Evolutionary conservation across 37 sponge, comb jelly and placozoan species (phyloP).

Genomic region (Halichondria panicea): DNA sequence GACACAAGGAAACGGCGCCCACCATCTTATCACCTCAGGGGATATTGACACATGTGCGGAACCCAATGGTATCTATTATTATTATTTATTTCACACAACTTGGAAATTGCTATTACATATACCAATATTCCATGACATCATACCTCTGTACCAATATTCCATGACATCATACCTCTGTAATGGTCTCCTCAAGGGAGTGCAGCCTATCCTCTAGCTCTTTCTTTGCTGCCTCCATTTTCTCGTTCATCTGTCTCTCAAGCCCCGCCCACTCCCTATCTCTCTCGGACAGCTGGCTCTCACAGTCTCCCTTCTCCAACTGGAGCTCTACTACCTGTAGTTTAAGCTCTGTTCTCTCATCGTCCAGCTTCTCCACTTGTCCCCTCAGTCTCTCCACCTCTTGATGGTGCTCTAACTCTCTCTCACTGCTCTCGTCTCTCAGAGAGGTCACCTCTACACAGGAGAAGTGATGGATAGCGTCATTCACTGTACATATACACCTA

Average conservation of each 20-base stretch:
- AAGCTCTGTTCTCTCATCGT: conserved; percentile 29
- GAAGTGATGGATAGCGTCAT: too few relatives aligned
- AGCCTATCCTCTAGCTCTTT: conserved; percentile 8
- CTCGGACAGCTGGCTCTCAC: neutral
- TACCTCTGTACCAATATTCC: neutral
- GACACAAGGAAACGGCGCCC: too few relatives aligned
- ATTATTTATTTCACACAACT: neutral
- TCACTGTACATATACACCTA: too few relatives aligned
- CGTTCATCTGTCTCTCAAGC: neutral
- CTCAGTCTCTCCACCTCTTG: conserved; percentile 1
- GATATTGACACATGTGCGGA: too few relatives aligned
- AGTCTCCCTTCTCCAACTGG: conserved; percentile 38
- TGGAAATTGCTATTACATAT: neutral
- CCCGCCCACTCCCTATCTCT: neutral
- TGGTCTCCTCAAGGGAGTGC: neutral
- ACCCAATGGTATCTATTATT: neutral
- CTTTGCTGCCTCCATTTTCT: conserved; percentile 2
- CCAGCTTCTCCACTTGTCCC: neutral
- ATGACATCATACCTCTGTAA: conserved; percentile 7
- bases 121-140: neutral
- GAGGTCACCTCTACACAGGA: too few relatives aligned
- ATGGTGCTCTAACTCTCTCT: neutral
- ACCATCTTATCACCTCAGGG: too few relatives aligned
- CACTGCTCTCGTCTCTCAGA: too few relatives aligned
- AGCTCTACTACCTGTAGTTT: conserved; percentile 30